Evolutionary conservation across 2,113 vertebrate genomes (phyloP), one percentile per base, ranked within the genome.

Genomic region (Parotia lawesii): DNA sequence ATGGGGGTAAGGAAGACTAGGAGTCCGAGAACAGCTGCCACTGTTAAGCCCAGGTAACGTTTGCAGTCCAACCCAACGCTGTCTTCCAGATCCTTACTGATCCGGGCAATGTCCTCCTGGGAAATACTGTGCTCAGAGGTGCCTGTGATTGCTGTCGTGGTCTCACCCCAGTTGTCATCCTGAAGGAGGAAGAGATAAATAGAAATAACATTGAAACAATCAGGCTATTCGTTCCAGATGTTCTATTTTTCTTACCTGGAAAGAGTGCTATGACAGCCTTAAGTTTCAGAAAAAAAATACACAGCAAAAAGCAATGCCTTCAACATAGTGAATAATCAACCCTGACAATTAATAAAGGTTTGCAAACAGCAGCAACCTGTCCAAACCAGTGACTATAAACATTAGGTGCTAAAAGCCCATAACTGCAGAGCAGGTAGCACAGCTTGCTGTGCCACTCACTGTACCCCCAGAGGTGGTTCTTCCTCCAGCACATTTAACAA

Each of bases 121-220:
- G 99, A 99, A 37, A 99, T 98, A 95, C 99, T 99, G 97, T 99
- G 99, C 95, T 99, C 99, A 0, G 99, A 99, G 5, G 99, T 99
- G 93, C 99, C 99, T 0, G 99, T 99, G 97, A 99, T 97, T 15
- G 99, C 99, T 0, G 99, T 99, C 10, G 99, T 99, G 90, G 99
- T 99, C 97, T 99, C 99, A 13, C 99, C 99, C 99, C 99, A 99
- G 98, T 99, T 99, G 95, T 99, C 99, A 97, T 99, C 99, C 99
- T 99, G 93, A 73, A 18, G 53, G 38, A 90, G 24, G 72, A 92
- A 93, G 51, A 83, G 23, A 89, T 3, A 70, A 85, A 90, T 8
- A 90, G 85, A 86, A 91, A 60, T 35, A 71, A 35, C 40, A 44
- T 2, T 54, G 64, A 83, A 90, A 86, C 24, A 47, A 62, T 37